Evolutionary conservation across 1,140 invertebrate species (phyloP).

Genomic region (Ceratoteleas bidentatus): DNA sequence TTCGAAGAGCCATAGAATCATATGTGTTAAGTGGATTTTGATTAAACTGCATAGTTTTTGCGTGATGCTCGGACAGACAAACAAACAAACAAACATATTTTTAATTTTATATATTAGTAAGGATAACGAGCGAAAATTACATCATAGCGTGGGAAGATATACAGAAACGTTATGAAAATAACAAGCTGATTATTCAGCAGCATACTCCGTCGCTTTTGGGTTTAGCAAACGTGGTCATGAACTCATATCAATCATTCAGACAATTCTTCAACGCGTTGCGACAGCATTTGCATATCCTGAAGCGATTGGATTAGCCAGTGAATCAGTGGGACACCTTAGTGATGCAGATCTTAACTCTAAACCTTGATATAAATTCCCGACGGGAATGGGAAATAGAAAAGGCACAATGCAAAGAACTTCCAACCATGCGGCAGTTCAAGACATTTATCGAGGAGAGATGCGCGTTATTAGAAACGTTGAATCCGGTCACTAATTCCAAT

Average conservation of each 20-base stretch:
- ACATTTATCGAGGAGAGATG: not conserved
- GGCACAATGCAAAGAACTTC: not conserved
- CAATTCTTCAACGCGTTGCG: conserved; percentile 1
- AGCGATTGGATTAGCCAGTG: conserved; percentile 5
- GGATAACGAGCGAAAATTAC: conserved; percentile 19
- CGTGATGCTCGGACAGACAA: too few relatives aligned
- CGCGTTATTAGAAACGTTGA: not conserved
- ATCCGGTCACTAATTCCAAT: too few relatives aligned
- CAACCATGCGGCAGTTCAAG: not conserved
- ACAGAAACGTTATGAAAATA: conserved; percentile 4
- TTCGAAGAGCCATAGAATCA: too few relatives aligned
- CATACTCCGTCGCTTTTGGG: not conserved
- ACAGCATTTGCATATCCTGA: conserved; percentile 1
- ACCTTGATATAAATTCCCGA: not conserved
- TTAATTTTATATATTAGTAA: too few relatives aligned
- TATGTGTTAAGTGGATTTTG: too few relatives aligned
- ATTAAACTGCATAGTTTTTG: too few relatives aligned
- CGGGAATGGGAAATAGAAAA: conserved; percentile 4
- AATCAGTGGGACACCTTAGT: conserved; percentile 13
- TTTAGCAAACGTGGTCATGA: not conserved
- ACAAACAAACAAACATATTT: too few relatives aligned
- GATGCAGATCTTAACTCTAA: not conserved
- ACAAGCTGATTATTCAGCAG: conserved; percentile 3
- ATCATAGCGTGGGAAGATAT: not conserved
- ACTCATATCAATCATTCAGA: not conserved